A percentile compares a stretch with the other conserved stretches of the same genome.
These are phyloP conservation scores for Halcyon malimbica DNA, from an alignment of 2,113 vertebrate species.

Conservation along the genomic window DNA sequence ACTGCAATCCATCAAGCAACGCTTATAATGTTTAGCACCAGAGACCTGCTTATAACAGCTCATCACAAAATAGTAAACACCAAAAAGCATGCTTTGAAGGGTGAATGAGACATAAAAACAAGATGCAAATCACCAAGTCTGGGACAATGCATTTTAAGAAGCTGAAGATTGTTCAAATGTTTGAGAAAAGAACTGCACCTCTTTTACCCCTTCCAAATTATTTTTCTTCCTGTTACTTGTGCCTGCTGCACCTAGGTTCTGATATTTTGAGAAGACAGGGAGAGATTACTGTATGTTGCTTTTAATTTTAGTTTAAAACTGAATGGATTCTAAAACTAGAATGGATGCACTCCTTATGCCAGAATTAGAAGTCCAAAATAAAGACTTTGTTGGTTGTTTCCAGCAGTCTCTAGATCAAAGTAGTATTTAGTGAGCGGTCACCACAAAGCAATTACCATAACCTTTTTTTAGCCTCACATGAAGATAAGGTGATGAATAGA, in stretches of 20 bases:
- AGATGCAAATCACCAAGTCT: background rate
- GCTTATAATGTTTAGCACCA: background rate
- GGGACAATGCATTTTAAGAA: background rate
- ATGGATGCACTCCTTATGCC: background rate
- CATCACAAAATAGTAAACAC: background rate
- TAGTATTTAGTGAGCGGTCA: background rate
- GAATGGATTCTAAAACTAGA: background rate
- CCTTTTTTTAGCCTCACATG: background rate
- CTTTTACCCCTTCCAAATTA: background rate
- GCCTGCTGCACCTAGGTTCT: background rate
- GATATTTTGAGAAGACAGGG: background rate
- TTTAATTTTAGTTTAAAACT: background rate
- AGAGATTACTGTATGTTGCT: background rate
- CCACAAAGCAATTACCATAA: background rate
- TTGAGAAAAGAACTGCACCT: background rate
- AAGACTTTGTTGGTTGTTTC: background rate
- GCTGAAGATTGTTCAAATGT: background rate
- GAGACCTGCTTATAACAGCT: background rate
- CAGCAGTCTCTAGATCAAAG: background rate
- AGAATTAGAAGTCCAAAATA: background rate
- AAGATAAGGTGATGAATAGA: background rate
- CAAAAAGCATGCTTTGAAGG: background rate
- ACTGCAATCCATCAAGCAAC: constrained; percentile 34
- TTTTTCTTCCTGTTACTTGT: background rate
- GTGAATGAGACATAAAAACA: background rate